Percentiles rank a stretch among this genome's conserved stretches.
These are phyloP conservation scores for Brachymystax lenok DNA, from an alignment of 2,797 vertebrate species.

Conservation along the genomic window DNA sequence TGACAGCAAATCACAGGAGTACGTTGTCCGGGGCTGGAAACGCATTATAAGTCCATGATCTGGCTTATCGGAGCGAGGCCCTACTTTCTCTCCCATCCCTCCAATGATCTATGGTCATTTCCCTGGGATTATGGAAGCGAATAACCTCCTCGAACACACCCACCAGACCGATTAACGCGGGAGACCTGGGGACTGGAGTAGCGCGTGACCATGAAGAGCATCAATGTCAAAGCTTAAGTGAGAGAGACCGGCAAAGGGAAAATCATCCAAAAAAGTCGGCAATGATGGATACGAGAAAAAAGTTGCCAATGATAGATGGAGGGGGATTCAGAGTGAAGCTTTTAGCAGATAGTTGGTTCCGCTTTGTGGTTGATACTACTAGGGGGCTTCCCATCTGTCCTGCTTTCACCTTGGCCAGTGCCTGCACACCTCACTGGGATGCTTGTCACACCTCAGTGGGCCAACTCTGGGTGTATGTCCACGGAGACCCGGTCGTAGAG, in stretches of 20 bases:
- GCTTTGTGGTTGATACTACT: slow-evolving; percentile 51
- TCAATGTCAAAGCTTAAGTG: slow-evolving; percentile 39
- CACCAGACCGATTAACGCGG: slow-evolving; percentile 64
- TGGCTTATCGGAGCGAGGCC: slow-evolving; percentile 56
- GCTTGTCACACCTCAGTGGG: slow-evolving; percentile 72
- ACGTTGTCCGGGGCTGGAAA: slow-evolving; percentile 56
- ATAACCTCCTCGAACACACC: slow-evolving; percentile 47
- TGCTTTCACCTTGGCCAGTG: slow-evolving; percentile 69
- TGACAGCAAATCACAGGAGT: slow-evolving; percentile 71
- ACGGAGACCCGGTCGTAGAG: slow-evolving; percentile 65
- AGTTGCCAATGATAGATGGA: slow-evolving; percentile 12
- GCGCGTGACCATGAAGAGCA: slow-evolving; percentile 62
- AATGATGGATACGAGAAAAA: background rate
- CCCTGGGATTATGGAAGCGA: slow-evolving; percentile 57
- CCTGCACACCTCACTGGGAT: slow-evolving; percentile 41
- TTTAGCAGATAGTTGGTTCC: slow-evolving; percentile 56
- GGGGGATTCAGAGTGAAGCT: slow-evolving; percentile 60
- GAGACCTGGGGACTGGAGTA: slow-evolving; percentile 48
- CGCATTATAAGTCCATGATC: slow-evolving; percentile 54
- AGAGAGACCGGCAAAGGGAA: background rate
- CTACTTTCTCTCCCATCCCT: slow-evolving; percentile 11
- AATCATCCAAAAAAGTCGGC: background rate
- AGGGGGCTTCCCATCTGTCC: slow-evolving; percentile 66
- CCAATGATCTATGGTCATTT: slow-evolving; percentile 66
- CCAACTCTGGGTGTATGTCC: slow-evolving; percentile 59